phyloP scores from a whole-genome alignment of 1,140 invertebrate genomes.

The Zaprionus kolodkinae region DNA sequence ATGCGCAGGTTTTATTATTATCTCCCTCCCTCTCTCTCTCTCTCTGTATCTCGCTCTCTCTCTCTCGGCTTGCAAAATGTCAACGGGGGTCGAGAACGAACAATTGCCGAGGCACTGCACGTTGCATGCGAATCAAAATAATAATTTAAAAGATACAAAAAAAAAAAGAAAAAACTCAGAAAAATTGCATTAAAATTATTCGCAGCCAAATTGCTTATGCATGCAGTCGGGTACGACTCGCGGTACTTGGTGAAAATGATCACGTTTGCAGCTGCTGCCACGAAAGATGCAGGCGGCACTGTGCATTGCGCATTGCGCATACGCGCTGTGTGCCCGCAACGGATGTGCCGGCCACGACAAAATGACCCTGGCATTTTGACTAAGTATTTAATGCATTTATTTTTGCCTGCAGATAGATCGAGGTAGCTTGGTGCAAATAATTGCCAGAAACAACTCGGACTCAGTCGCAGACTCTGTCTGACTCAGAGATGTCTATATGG shows the following conservation, averaged over 20 bases:
- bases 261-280: conserved; percentile 63
- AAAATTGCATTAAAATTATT: conserved; percentile 54
- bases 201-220: conserved; percentile 72
- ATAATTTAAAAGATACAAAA: conserved; percentile 54
- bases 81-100: conserved; percentile 39
- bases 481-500: conserved; percentile 1
- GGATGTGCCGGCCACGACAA: conserved; percentile 58
- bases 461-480: too few relatives aligned
- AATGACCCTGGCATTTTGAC: conserved; percentile 62
- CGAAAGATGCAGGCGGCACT: conserved; percentile 18
- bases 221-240: conserved; percentile 46
- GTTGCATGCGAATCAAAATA: conserved; percentile 67
- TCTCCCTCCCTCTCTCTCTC: too few relatives aligned
- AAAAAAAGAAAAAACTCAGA: too few relatives aligned
- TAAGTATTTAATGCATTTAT: not conserved
- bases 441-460: conserved; percentile 24
- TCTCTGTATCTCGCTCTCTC: too few relatives aligned
- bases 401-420: conserved; percentile 31
- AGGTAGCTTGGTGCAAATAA: conserved; percentile 52
- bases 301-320: conserved; percentile 72
- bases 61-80: conserved; percentile 52
- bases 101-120: conserved; percentile 69
- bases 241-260: conserved; percentile 60
- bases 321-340: conserved; percentile 56
- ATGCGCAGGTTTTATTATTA: not conserved